Evolutionary conservation across 2,797 vertebrate species (phyloP), one percentile per base, ranked within the genome.

Genomic region (Labroides dimidiatus): DNA sequence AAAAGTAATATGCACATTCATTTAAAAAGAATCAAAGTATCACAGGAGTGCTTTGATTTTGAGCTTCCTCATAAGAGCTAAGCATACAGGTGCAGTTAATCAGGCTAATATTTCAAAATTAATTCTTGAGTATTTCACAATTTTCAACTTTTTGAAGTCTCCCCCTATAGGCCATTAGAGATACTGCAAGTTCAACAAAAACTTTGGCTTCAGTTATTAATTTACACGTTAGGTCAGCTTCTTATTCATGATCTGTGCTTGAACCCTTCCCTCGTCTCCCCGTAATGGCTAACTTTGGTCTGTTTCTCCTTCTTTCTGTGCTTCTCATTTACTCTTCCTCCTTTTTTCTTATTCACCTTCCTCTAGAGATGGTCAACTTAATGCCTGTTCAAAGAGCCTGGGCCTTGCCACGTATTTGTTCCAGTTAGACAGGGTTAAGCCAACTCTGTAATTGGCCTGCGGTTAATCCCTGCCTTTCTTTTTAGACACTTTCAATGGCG

Each of bases 381-480:
- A 77, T 67, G 64, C 75, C 64, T 61, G 81, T 70, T 82, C 36
- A 73, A 59, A 83, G 77, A 84, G 74, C 64, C 71, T 47, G 62
- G 61, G 43, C 75, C 49, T 58, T 37, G 64, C 62, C 74, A 36
- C 52, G 65, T 88, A 81, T 87, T 89, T 89, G 85, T 89, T 87
- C 90, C 84, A 86, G 84, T 84, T 78, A 86, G 80, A 81, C 79
- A 53, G 77, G 84, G 79, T 87, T 88, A 80, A 91, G 80, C 87
- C 88, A 89, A 86, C 77, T 91, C 87, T 89, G 86, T 89, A 91
- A 92, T 91, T 92, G 90, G 84, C 66, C 88, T 45, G 58, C 39
- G 30, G 86, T 87, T 92, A 91, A 93, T 91, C 89, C 84, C 82
- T 58, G 69, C 75, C 81, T 89, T 91, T 86, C 80, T 87, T 90